Evolutionary conservation across 92 coral and sea anemone genomes (phyloP), one percentile per base, ranked within the genome.

Genomic region (Bergia sp.): DNA sequence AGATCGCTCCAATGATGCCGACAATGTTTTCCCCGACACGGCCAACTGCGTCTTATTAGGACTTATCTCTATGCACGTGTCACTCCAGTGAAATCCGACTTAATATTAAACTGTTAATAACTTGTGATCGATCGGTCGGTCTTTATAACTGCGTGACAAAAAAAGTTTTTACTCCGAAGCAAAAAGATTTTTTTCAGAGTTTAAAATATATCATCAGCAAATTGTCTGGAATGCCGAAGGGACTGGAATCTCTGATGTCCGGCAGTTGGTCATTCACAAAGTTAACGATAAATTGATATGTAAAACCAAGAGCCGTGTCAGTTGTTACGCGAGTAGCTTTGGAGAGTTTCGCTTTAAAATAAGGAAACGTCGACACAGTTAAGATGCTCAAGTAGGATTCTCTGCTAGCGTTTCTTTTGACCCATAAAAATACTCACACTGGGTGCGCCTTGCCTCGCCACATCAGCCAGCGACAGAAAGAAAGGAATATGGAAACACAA

Each of bases 11-110:
- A 41, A 18, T 75, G 45, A 41, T 71, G 13, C 78, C 65, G 67
- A 69, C 64, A 45, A 71, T 45, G 87, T 84, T 84, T 69, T 72
- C 61, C n/a, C 50, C 86, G 86, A 83, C 86, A 83, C 77, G 86
- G 77, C 58, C 13, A 45, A 53, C 29, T 71, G 79, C 43, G 41
- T 84, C 47, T 67, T 37, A 37, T 53, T 36, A 50, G 53, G n/a
- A 40, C 38, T 20, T 16, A 9, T 65, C 57, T 41, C 45, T 15
- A 29, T 11, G 78, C 87, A 84, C 66, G 87, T 84, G 87, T 84
- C 87, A 84, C 66, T 15, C 29, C 21, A 55, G 10, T 49, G 44
- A 84, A 38, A 82, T 53, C 58, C 39, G 76, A 66, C 75, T 41
- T 82, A 4, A 82, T 76, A 76, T 76, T 61, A 79, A 37, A 78